Conservation (phyloP, 2,113 vertebrate species). For the Ivindomyrus marchei region DNA sequence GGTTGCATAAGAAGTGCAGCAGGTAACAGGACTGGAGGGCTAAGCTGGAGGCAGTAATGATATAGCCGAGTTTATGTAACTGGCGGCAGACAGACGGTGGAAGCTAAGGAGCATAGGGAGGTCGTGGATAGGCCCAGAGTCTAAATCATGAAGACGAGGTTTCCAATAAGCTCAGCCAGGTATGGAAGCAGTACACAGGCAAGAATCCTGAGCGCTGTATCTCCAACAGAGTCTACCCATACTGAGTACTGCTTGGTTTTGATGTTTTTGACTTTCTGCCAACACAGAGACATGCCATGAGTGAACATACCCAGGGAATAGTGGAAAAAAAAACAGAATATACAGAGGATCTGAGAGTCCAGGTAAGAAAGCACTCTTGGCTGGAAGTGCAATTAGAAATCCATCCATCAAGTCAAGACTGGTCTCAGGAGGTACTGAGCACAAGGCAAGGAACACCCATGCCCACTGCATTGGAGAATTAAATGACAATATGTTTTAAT, state of each 20-base stretch:
- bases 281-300: not conserved
- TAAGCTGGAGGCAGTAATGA: not conserved
- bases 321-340: not conserved
- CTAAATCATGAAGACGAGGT: not conserved
- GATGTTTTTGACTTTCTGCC: not conserved
- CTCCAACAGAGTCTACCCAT: not conserved
- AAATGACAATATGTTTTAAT: not conserved
- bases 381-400: not conserved
- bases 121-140: not conserved
- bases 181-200: not conserved
- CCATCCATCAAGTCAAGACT: not conserved
- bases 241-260: not conserved
- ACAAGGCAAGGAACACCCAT: not conserved
- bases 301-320: not conserved
- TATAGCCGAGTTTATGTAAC: not conserved
- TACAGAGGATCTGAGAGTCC: not conserved
- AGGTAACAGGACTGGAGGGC: not conserved
- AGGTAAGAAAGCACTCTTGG: not conserved
- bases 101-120: not conserved
- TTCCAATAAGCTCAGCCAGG: not conserved
- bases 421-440: not conserved
- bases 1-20: not conserved
- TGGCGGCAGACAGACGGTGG: not conserved
- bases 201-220: not conserved
- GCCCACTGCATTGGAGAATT: not conserved